Evolutionary conservation across 2,113 vertebrate species (phyloP).

Genomic region (Mungos mungo): DNA sequence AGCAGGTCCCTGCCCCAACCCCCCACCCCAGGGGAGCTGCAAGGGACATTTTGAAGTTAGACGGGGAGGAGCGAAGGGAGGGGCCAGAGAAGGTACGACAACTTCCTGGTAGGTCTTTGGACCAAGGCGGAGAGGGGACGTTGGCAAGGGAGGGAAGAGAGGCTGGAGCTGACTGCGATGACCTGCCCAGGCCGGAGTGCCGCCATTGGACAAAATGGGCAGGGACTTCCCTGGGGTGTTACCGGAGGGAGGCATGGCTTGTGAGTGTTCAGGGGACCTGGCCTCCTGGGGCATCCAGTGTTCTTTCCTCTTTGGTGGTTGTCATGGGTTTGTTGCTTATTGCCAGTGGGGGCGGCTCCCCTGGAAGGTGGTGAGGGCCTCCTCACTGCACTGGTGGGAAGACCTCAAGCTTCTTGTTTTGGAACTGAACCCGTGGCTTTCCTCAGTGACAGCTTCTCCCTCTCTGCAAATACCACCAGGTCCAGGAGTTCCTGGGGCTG

Average conservation of each 20-base stretch:
- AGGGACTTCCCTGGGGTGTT: background rate
- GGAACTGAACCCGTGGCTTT: background rate
- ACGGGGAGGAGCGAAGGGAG: background rate
- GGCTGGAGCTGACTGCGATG: background rate
- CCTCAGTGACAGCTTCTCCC: background rate
- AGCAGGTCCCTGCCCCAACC: background rate
- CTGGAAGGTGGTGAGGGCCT: background rate
- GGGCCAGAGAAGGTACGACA: background rate
- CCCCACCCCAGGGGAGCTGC: background rate
- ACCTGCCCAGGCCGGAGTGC: background rate
- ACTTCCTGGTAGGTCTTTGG: background rate
- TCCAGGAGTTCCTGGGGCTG: background rate
- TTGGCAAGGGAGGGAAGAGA: background rate
- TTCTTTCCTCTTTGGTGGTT: background rate
- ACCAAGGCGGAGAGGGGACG: fast-evolving
- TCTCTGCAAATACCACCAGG: background rate
- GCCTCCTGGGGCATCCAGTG: background rate
- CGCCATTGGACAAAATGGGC: background rate
- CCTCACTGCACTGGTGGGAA: background rate
- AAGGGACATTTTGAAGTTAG: background rate
- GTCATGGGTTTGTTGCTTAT: background rate
- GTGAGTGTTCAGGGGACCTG: background rate
- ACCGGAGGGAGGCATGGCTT: background rate
- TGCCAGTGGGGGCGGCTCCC: background rate
- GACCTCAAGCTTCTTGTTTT: background rate